Evolutionary conservation across 2,797 vertebrate species (phyloP), one percentile per base, ranked within the genome.

Genomic region (Diglossa cyanea): DNA sequence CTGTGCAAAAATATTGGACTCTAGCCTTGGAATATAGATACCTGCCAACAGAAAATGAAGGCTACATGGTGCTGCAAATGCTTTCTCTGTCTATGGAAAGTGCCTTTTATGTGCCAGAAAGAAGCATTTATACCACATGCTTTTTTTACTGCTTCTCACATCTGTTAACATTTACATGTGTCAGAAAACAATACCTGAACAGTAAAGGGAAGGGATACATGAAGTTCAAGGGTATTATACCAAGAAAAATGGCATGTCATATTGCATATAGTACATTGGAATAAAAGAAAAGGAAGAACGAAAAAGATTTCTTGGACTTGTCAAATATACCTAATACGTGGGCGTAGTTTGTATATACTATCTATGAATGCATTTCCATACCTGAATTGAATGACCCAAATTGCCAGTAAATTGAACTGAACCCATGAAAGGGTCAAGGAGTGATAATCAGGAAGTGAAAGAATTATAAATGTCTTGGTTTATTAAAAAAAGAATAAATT

Each of bases 21-120:
- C 66, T 47, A 13, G 82, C 94, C 91, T 90, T 90, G 78, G 85
- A 94, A 90, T 96, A 88, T 86, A 94, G 91, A 94, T 94, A 94
- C 87, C 95, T 95, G 96, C 96, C 95, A 96, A 94, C 76, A 94
- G 86, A 94, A 94, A 96, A 94, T 93, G 95, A 95, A 86, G 94
- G 83, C 89, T 94, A 57, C 79, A 84, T 63, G 88, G 86, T 79
- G 68, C 91, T 84, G 82, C 94, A 95, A 92, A 86, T 77, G 91
- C 78, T 94, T 87, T 94, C 91, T 89, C 82, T 95, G 92, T 94
- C 92, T 96, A 55, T 96, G 95, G 95, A 97, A 96, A 97, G 74
- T 94, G 89, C 53, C 39, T 93, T 50, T 73, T 86, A 26, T 19
- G 73, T 93, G 91, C 95, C 93, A 97, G 90, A 96, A 94, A 95